phyloP scores from a whole-genome alignment of 53 echinoderm and acorn worm genomes.

The Echinarachnius parma region DNA sequence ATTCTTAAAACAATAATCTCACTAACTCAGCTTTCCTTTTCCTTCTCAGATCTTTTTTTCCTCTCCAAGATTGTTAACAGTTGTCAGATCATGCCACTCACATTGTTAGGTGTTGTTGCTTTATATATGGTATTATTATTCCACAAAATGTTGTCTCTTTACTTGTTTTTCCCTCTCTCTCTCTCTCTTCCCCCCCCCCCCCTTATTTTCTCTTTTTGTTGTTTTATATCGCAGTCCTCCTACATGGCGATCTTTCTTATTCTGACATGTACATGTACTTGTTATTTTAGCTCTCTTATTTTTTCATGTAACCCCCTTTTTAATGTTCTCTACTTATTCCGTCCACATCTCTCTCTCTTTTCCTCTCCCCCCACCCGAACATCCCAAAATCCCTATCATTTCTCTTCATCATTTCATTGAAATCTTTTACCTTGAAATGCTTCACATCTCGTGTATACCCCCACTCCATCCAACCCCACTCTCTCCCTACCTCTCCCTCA shows the following conservation, averaged over 20 bases:
- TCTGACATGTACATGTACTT: neutral
- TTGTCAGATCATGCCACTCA: neutral
- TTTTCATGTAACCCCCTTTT: neutral
- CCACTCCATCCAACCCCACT: neutral
- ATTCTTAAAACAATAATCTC: too few species aligned
- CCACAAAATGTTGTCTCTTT: neutral
- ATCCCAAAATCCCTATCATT: neutral
- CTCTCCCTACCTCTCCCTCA: neutral
- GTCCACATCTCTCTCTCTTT: neutral
- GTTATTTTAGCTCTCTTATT: neutral
- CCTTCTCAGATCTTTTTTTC: constrained; percentile 3
- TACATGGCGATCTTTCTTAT: too few species aligned
- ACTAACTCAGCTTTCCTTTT: too few species aligned
- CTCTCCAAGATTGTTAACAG: neutral
- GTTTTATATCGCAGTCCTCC: too few species aligned
- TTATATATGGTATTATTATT: too few species aligned
- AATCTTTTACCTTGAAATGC: too few species aligned
- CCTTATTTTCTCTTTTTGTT: too few species aligned
- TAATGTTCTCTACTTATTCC: neutral
- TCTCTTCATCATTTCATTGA: too few species aligned
- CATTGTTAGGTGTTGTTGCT: too few species aligned
- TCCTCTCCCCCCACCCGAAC: neutral
- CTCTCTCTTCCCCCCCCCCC: neutral
- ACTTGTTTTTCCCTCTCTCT: neutral
- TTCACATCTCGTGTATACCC: neutral